Conservation (phyloP, 2,888 invertebrate genomes). For the Idaea dimidiata region DNA sequence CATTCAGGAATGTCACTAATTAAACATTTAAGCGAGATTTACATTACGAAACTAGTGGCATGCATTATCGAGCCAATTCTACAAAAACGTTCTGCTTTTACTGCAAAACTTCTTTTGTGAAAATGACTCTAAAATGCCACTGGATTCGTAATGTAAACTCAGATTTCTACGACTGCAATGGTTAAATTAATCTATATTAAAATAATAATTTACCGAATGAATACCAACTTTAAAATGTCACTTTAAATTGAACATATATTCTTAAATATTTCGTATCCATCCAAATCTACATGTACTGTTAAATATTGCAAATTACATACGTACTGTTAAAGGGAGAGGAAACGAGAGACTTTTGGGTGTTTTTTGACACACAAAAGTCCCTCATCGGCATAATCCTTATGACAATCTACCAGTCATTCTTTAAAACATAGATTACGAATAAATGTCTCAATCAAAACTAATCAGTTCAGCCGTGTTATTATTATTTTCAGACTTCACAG, state of each 20-base stretch:
- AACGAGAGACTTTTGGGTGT: neutral
- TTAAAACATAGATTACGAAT: constrained; percentile 34
- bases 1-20: neutral
- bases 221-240: neutral
- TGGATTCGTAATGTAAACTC: too few relatives aligned
- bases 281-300: neutral
- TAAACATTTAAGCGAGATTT: constrained; percentile 8
- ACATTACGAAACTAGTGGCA: too few relatives aligned
- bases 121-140: too few relatives aligned
- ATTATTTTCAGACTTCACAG: constrained; percentile 65
- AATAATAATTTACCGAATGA: neutral
- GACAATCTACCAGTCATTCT: constrained; percentile 47
- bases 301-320: neutral
- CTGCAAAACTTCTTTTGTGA: too few relatives aligned
- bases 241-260: neutral
- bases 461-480: constrained; percentile 88
- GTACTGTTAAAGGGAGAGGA: neutral
- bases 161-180: neutral
- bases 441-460: constrained; percentile 85
- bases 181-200: neutral
- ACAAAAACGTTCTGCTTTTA: too few relatives aligned
- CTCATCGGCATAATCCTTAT: constrained; percentile 5
- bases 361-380: neutral
- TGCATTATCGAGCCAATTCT: too few relatives aligned
- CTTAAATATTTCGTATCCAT: neutral